A percentile compares a stretch with the other conserved stretches of the same genome.
Conservation (phyloP, 1,140 invertebrate species). For the Drosophila subobscura region DNA sequence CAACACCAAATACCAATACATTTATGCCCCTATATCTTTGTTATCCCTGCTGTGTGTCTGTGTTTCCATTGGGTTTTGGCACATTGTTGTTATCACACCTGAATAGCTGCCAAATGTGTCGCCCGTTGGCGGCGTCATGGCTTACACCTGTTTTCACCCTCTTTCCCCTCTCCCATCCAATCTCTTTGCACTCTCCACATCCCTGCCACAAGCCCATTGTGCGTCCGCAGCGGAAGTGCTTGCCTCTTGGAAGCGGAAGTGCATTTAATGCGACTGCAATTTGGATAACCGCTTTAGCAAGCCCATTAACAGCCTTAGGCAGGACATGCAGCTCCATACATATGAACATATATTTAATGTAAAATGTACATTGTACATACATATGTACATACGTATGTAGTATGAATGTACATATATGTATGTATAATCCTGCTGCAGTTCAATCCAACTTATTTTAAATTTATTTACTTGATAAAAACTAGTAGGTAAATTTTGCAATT, state of each 20-base stretch:
- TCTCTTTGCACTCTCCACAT: neutral
- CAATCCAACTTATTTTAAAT: neutral
- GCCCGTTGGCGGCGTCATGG: conserved; percentile 69
- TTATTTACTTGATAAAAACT: neutral
- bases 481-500: no score
- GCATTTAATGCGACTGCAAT: conserved; percentile 73
- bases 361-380: no score
- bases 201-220: neutral
- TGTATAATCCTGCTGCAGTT: no score
- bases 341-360: no score
- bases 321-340: no score
- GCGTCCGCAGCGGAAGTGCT: conserved; percentile 23
- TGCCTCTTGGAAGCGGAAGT: conserved; percentile 54
- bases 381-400: no score
- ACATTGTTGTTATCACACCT: conserved; percentile 70
- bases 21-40: neutral
- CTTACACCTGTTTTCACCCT: conserved; percentile 60
- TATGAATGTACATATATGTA: no score
- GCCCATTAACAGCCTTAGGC: conserved; percentile 53
- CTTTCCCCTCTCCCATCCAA: neutral
- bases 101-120: conserved; percentile 77
- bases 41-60: conserved; percentile 4
- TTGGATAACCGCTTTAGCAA: conserved; percentile 59
- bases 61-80: conserved; percentile 34
- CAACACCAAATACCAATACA: no score